phyloP scores from a whole-genome alignment of 2,888 invertebrate species.

The Slavum lentiscoides region DNA sequence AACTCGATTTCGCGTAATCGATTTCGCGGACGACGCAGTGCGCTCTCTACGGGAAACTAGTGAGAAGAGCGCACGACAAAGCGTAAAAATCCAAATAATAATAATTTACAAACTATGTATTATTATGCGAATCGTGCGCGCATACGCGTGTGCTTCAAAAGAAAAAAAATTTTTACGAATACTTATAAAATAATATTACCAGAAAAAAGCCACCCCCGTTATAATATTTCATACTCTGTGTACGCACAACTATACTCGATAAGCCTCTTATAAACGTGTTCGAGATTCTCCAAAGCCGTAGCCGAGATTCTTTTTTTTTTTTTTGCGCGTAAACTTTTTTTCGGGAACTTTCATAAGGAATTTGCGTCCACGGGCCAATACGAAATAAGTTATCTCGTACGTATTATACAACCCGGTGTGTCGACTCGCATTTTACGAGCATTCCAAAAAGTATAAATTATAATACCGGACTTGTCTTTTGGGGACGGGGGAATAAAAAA shows the following conservation, averaged over 20 bases:
- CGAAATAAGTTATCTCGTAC: slow-evolving; percentile 42
- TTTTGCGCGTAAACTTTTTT: slow-evolving; percentile 43
- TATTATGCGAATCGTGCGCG: no score
- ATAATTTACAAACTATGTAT: no score
- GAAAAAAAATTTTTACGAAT: not conserved
- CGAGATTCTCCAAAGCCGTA: slow-evolving; percentile 20
- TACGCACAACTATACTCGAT: slow-evolving; percentile 9
- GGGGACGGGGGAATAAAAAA: no score
- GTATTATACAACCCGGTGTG: not conserved
- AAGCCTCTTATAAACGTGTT: slow-evolving; percentile 38
- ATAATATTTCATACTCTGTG: not conserved
- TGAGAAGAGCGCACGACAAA: no score
- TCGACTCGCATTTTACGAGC: slow-evolving; percentile 22
- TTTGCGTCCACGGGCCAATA: slow-evolving; percentile 4
- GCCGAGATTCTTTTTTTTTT: slow-evolving; percentile 21
- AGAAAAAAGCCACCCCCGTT: not conserved
- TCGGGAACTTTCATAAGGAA: slow-evolving; percentile 25
- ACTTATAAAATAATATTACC: not conserved
- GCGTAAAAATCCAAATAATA: no score
- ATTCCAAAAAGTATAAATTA: slow-evolving; percentile 20
- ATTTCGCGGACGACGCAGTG: no score
- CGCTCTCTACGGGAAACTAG: no score
- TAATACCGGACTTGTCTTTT: slow-evolving; percentile 16
- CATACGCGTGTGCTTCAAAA: no score
- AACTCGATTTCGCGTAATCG: no score